These are phyloP conservation scores for Drosophila longiperda DNA, from an alignment of 2,888 invertebrate species.

Conservation along the genomic window DNA sequence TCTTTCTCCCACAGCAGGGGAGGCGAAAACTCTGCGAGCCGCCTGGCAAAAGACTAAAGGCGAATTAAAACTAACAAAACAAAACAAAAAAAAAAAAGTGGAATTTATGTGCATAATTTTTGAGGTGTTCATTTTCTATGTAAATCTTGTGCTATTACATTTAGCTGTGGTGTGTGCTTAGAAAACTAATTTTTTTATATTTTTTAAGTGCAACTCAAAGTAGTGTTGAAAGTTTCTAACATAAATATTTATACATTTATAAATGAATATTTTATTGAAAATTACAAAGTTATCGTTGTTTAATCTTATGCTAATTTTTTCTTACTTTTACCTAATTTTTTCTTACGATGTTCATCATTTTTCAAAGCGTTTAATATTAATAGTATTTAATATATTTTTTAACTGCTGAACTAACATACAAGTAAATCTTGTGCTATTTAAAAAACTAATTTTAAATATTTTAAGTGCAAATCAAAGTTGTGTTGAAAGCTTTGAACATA, in stretches of 20 bases:
- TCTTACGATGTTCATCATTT: no score
- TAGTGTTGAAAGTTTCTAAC: not conserved
- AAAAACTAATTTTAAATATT: conserved; percentile 1
- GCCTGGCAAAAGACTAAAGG: conserved; percentile 57
- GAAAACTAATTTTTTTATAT: conserved; percentile 5
- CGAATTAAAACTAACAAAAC: conserved; percentile 65
- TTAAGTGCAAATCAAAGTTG: not conserved
- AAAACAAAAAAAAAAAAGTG: conserved; percentile 8
- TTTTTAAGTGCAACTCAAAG: not conserved
- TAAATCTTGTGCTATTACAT: conserved; percentile 59
- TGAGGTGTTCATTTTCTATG: conserved; percentile 76
- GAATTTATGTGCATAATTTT: conserved; percentile 78
- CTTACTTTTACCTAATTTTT: no score
- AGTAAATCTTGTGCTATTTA: conserved; percentile 59
- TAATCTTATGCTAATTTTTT: not conserved
- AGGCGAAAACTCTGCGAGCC: conserved; percentile 1
- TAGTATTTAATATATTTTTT: no score
- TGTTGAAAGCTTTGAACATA: not conserved
- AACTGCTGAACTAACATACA: no score
- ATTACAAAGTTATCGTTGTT: not conserved
- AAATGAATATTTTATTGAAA: not conserved
- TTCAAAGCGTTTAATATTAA: no score
- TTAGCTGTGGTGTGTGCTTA: conserved; percentile 19
- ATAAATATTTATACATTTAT: not conserved
- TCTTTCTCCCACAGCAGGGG: not conserved